phyloP scores from a whole-genome alignment of 2,113 vertebrate genomes.

The Vicugna pacos region DNA sequence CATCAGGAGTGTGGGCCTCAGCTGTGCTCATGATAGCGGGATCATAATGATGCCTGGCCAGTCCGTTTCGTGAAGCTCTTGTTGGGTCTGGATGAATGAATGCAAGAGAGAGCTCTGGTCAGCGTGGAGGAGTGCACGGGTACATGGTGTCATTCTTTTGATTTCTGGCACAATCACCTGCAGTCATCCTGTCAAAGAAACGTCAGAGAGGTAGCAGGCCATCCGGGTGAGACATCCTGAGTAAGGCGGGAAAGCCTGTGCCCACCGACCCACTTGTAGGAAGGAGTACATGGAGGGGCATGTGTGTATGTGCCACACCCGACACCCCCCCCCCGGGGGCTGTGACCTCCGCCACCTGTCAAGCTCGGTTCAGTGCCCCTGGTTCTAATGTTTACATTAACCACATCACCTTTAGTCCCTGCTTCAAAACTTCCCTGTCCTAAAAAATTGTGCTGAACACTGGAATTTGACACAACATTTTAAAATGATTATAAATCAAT shows the following conservation, averaged over 20 bases:
- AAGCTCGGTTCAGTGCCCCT: background rate
- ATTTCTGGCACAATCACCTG: background rate
- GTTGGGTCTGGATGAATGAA: background rate
- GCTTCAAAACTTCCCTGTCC: background rate
- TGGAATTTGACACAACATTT: no score
- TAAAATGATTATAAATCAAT: background rate
- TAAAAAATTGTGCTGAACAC: background rate
- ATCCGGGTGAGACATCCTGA: background rate
- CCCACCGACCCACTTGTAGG: background rate
- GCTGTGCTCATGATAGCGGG: background rate
- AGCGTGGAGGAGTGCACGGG: background rate
- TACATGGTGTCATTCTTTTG: background rate
- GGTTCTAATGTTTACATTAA: background rate
- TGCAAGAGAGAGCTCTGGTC: background rate
- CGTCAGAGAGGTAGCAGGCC: background rate
- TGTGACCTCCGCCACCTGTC: background rate
- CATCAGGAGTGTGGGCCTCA: background rate
- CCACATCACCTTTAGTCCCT: background rate
- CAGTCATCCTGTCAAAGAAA: background rate
- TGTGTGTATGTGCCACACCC: accelerated
- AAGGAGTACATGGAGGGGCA: background rate
- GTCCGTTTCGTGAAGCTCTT: background rate
- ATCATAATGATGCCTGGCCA: accelerated
- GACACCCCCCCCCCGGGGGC: background rate
- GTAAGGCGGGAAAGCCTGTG: background rate